Conservation (phyloP, 1,140 invertebrate genomes). For the Mya arenaria region DNA sequence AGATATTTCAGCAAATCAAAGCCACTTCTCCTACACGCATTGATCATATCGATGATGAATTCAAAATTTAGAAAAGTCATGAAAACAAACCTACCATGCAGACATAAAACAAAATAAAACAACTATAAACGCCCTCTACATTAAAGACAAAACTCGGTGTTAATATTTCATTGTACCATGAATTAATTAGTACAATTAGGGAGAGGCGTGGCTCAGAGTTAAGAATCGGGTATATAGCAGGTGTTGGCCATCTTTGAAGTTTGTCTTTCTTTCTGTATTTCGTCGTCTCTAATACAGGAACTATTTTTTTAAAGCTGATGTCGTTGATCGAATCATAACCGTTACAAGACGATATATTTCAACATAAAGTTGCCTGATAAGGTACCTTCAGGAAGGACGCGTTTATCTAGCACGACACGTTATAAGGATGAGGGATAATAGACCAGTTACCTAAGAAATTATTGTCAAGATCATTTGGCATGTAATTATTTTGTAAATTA, state of each 20-base stretch:
- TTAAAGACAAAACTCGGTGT: neutral
- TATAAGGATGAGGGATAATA: no score
- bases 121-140: neutral
- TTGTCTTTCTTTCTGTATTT: neutral
- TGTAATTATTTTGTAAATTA: no score
- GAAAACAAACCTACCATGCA: neutral
- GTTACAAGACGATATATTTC: no score
- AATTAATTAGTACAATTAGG: conserved; percentile 33
- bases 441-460: no score
- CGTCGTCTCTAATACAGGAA: neutral
- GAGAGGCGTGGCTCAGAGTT: neutral
- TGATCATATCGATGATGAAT: conserved; percentile 9
- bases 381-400: no score
- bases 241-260: neutral
- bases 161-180: neutral
- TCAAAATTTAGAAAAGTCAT: neutral
- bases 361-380: no score
- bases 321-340: no score
- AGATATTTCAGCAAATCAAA: conserved; percentile 31
- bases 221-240: conserved; percentile 2
- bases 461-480: no score
- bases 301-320: neutral
- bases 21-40: neutral
- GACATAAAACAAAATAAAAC: neutral
- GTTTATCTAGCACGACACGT: no score